These are phyloP conservation scores for Calycopis cecrops DNA, from an alignment of 1,140 invertebrate species.

Conservation along the genomic window DNA sequence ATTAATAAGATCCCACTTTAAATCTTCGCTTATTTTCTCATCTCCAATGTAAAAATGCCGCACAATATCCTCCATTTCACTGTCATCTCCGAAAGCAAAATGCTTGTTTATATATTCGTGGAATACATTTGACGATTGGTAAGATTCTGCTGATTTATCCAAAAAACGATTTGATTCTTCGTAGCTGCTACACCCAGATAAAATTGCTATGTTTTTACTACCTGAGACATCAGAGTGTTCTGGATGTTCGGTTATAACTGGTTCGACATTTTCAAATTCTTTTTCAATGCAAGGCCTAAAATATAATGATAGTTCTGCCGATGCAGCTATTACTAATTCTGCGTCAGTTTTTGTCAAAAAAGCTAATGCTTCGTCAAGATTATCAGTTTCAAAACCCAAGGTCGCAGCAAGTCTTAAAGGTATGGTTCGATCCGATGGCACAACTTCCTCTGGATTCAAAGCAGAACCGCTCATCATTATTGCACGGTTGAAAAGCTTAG, in stretches of 20 bases:
- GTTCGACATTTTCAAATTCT: conserved; percentile 25
- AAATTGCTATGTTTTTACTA: conserved; percentile 18
- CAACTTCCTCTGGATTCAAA: conserved; percentile 3
- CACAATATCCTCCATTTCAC: too few relatives aligned
- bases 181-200: conserved; percentile 24
- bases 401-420: conserved; percentile 20
- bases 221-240: conserved; percentile 17
- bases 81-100: too few relatives aligned
- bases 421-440: background rate
- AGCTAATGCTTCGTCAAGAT: conserved; percentile 12
- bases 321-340: too few relatives aligned
- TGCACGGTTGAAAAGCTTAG: too few relatives aligned
- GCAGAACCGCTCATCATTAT: too few relatives aligned
- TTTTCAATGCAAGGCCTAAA: conserved; percentile 29
- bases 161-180: conserved; percentile 15
- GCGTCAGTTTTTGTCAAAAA: too few relatives aligned
- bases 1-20: too few relatives aligned
- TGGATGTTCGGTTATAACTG: conserved; percentile 24
- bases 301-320: background rate
- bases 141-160: background rate
- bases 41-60: too few relatives aligned
- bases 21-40: too few relatives aligned
- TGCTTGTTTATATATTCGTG: too few relatives aligned
- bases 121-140: too few relatives aligned
- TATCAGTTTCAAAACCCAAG: conserved; percentile 24